Evolutionary conservation across 2,797 vertebrate species (phyloP).

Genomic region (Balearica regulorum): DNA sequence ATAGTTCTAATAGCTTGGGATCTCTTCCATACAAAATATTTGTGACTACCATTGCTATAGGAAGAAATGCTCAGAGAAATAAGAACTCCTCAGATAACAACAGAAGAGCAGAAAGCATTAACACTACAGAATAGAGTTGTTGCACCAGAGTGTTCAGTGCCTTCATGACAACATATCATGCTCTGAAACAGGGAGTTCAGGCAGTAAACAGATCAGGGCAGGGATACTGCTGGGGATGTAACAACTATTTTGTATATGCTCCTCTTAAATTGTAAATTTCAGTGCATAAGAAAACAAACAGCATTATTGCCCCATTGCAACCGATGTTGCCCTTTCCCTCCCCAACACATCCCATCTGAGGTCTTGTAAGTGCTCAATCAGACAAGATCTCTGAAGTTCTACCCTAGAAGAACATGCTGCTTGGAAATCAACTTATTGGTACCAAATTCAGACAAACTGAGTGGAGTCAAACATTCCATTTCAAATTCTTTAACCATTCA

Average conservation of each 20-base stretch:
- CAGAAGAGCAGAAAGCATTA: neutral
- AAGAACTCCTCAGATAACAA: neutral
- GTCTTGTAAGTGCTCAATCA: neutral
- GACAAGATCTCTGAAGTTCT: neutral
- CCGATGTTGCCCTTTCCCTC: neutral
- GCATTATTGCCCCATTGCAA: neutral
- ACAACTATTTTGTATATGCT: neutral
- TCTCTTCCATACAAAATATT: neutral
- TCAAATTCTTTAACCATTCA: neutral
- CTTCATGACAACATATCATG: neutral
- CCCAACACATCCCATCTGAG: neutral
- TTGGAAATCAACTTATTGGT: neutral
- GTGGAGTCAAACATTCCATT: neutral
- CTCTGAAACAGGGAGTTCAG: neutral
- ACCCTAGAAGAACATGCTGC: neutral
- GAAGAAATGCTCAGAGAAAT: neutral
- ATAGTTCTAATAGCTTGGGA: neutral
- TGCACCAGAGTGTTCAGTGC: neutral
- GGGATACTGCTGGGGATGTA: neutral
- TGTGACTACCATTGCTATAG: neutral
- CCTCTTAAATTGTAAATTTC: neutral
- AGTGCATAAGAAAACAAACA: neutral
- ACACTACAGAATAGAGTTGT: neutral
- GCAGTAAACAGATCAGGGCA: neutral
- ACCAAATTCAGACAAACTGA: neutral